phyloP scores from a whole-genome alignment of 2,888 invertebrate genomes.

The Beris morrisii region DNA sequence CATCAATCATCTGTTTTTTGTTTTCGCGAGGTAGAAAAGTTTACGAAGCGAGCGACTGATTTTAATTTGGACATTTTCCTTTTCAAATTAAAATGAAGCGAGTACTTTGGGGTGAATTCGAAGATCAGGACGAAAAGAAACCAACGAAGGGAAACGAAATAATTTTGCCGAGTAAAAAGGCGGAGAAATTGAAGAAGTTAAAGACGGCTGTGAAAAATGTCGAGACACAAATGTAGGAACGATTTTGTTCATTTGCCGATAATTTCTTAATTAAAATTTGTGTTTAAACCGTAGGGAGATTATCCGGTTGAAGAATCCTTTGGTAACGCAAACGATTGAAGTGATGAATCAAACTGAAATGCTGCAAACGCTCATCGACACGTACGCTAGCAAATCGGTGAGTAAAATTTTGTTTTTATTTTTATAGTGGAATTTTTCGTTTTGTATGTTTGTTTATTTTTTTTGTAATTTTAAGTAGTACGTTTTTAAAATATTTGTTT shows the following conservation, averaged over 20 bases:
- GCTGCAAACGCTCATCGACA: constrained; percentile 53
- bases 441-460: not conserved
- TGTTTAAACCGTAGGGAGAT: constrained; percentile 41
- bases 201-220: constrained; percentile 3
- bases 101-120: constrained; percentile 43
- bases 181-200: constrained; percentile 23
- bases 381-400: constrained; percentile 54
- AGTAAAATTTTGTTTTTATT: constrained; percentile 25
- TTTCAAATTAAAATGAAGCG: constrained; percentile 38
- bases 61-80: not conserved
- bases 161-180: constrained; percentile 25
- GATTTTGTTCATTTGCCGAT: not conserved
- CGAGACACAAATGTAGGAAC: constrained; percentile 20
- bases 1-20: constrained; percentile 1
- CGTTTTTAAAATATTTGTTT: too few relatives aligned
- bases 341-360: constrained; percentile 56
- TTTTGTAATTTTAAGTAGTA: not conserved
- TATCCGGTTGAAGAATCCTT: constrained; percentile 49
- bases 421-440: not conserved
- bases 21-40: not conserved
- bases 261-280: not conserved
- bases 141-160: constrained; percentile 32
- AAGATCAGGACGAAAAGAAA: constrained; percentile 35
- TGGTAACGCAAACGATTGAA: constrained; percentile 55
- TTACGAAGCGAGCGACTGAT: not conserved